These are phyloP conservation scores for Dicrurus megarhynchus DNA, from an alignment of 2,113 vertebrate species.

Conservation along the genomic window DNA sequence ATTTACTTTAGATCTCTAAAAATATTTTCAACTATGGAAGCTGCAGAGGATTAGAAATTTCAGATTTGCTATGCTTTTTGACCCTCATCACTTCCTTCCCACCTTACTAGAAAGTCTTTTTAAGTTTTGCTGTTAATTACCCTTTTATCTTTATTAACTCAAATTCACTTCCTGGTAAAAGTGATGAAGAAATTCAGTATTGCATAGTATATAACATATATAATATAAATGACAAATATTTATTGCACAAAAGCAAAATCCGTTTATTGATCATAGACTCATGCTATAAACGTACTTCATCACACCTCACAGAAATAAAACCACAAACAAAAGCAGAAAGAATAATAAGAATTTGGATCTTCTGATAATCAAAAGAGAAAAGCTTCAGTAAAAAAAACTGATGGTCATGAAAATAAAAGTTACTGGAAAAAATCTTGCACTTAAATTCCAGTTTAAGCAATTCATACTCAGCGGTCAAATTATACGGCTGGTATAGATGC, in stretches of 20 bases:
- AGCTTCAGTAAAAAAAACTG: background rate
- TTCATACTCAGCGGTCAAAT: background rate
- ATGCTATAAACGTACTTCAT: background rate
- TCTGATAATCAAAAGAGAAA: background rate
- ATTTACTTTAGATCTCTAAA: background rate
- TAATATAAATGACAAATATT: background rate
- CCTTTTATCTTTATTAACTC: background rate
- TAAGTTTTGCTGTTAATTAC: background rate
- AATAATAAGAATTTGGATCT: background rate
- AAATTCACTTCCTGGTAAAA: background rate
- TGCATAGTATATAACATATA: background rate
- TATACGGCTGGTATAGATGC: background rate
- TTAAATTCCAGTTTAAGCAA: background rate
- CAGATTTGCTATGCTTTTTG: background rate
- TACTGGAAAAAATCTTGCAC: background rate
- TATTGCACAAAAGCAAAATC: background rate
- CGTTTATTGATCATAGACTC: background rate
- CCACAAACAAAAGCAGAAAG: background rate
- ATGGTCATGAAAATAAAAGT: background rate
- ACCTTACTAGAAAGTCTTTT: background rate
- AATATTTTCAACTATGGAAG: background rate
- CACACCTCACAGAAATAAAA: background rate
- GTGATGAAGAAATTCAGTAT: background rate
- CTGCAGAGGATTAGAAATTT: background rate
- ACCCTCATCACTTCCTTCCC: background rate